Conservation (phyloP, 1,140 invertebrate species). For the Bombus superbus region DNA sequence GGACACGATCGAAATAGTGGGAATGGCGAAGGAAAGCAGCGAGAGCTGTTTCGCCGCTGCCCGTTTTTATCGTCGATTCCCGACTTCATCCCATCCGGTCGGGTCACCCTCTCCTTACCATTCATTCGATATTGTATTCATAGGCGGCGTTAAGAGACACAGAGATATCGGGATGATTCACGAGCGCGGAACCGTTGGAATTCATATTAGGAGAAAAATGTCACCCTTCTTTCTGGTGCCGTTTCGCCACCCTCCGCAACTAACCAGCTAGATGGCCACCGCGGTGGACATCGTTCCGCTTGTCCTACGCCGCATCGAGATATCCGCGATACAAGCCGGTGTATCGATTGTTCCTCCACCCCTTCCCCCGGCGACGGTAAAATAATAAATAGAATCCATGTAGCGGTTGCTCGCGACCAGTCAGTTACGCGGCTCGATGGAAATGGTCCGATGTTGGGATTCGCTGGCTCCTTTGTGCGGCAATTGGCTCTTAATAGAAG, state of each 20-base stretch:
- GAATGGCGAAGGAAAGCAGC: slow-evolving; percentile 48
- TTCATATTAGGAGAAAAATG: slow-evolving; percentile 72
- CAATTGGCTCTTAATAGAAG: slow-evolving; percentile 1
- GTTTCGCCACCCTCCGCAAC: slow-evolving; percentile 12
- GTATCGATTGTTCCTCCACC: slow-evolving; percentile 25
- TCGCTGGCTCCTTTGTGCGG: neutral
- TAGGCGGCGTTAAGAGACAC: slow-evolving; percentile 67
- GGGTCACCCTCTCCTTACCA: slow-evolving; percentile 51
- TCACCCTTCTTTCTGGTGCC: slow-evolving; percentile 1
- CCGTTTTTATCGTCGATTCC: slow-evolving; percentile 66
- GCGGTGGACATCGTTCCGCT: neutral
- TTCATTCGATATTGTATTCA: slow-evolving; percentile 76
- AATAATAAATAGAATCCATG: slow-evolving; percentile 21
- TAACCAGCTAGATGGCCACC: slow-evolving; percentile 40
- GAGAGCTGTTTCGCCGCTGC: slow-evolving; percentile 45
- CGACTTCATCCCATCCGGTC: slow-evolving; percentile 59
- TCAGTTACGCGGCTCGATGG: slow-evolving; percentile 8
- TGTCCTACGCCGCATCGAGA: slow-evolving; percentile 9
- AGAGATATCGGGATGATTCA: slow-evolving; percentile 72
- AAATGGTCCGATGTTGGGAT: neutral
- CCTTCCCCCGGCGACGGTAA: neutral
- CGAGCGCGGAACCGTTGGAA: slow-evolving; percentile 56
- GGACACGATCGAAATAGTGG: slow-evolving; percentile 36
- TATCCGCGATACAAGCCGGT: slow-evolving; percentile 26
- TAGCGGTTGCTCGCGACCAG: slow-evolving; percentile 10